A percentile compares a stretch with the other conserved stretches of the same genome.
Evolutionary conservation across 2,888 invertebrate genomes (phyloP).

Genomic region (Timema podura): DNA sequence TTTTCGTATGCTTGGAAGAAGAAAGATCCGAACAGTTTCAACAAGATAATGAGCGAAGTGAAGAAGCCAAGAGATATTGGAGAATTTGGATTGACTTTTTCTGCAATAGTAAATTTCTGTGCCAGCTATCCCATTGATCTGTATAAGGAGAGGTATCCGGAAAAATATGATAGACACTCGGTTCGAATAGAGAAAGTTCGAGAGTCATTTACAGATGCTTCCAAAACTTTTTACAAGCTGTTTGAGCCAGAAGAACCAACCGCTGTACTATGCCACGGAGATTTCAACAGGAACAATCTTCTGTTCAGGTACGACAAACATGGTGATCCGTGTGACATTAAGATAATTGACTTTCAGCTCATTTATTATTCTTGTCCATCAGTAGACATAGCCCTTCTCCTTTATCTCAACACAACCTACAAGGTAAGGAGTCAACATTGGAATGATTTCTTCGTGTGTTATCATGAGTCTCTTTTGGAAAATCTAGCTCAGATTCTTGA

Average conservation of each 20-base stretch:
- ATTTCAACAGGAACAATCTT: conserved; percentile 45
- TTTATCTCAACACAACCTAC: conserved; percentile 41
- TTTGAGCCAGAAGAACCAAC: conserved; percentile 26
- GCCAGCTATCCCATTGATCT: not conserved
- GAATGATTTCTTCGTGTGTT: conserved; percentile 37
- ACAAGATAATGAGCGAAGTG: not conserved
- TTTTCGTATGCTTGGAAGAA: conserved; percentile 34
- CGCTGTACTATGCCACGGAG: conserved; percentile 43
- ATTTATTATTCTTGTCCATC: conserved; percentile 40
- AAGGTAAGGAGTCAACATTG: conserved; percentile 36
- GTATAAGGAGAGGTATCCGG: not conserved
- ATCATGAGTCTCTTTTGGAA: conserved; percentile 30
- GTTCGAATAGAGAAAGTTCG: conserved; percentile 30
- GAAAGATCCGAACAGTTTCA: not conserved
- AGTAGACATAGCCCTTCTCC: conserved; percentile 41
- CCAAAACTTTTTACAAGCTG: conserved; percentile 18
- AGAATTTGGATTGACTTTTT: not conserved
- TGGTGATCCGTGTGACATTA: conserved; percentile 29
- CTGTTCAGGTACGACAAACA: conserved; percentile 40
- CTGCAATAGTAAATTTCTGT: not conserved
- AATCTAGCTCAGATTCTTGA: conserved; percentile 14
- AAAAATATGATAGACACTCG: not conserved
- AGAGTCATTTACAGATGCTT: conserved; percentile 34
- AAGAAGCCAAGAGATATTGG: not conserved
- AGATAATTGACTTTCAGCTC: conserved; percentile 31